A percentile compares a stretch with the other conserved stretches of the same genome.
Evolutionary conservation across 2,888 invertebrate genomes (phyloP).

Genomic region (Eucriotettix oculatus): DNA sequence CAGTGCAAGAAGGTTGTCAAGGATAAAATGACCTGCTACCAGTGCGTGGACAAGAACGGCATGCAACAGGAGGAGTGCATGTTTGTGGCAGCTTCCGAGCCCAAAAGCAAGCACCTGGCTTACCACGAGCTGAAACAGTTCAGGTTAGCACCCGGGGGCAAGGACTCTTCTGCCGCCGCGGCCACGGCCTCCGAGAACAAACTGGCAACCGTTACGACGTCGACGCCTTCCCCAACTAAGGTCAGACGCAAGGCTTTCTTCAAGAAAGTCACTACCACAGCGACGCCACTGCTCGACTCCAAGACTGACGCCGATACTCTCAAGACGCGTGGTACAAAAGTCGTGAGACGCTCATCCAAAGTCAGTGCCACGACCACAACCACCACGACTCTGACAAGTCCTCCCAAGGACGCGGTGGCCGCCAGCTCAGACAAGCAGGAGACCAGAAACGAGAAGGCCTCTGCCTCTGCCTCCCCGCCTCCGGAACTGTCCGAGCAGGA

Average conservation of each 20-base stretch:
- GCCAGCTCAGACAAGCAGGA: no score
- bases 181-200: not conserved
- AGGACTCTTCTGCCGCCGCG: not conserved
- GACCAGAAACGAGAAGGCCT: not conserved
- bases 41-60: constrained; percentile 50
- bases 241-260: constrained; percentile 7
- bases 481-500: constrained; percentile 19
- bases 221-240: not conserved
- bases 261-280: constrained; percentile 5
- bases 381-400: not conserved
- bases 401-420: not conserved
- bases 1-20: constrained; percentile 53
- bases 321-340: no score
- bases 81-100: constrained; percentile 52
- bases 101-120: constrained; percentile 43
- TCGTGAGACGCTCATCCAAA: no score
- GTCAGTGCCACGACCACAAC: not conserved
- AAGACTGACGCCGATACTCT: not conserved
- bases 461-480: constrained; percentile 15
- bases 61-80: constrained; percentile 63
- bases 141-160: constrained; percentile 18
- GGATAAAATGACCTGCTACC: constrained; percentile 61
- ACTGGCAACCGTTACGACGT: not conserved
- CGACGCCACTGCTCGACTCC: constrained; percentile 1
- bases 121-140: constrained; percentile 49